Conservation (phyloP, 2,113 vertebrate genomes). For the Rhynchomys soricoides region DNA sequence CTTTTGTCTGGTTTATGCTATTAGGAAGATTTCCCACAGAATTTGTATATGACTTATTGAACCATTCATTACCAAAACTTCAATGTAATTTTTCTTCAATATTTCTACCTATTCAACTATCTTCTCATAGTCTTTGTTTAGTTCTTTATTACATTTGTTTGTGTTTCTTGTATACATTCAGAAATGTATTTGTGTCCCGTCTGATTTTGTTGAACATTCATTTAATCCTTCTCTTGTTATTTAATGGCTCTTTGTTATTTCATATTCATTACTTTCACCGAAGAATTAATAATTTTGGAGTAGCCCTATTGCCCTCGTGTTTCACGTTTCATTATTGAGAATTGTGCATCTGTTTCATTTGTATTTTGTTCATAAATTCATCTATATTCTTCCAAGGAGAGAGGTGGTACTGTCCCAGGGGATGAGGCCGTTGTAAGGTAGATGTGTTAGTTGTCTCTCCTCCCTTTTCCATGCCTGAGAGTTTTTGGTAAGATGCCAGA, state of each 20-base stretch:
- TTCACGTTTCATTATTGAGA: neutral
- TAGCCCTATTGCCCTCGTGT: neutral
- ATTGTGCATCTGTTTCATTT: neutral
- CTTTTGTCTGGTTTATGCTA: neutral
- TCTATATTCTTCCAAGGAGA: neutral
- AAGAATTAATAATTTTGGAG: neutral
- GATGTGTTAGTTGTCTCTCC: neutral
- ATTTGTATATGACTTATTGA: neutral
- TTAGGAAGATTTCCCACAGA: neutral
- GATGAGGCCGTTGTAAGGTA: neutral
- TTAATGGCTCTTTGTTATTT: neutral
- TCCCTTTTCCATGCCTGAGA: neutral
- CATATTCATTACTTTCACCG: neutral
- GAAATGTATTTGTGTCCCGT: neutral
- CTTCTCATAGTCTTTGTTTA: neutral
- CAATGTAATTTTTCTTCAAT: neutral
- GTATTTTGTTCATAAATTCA: neutral
- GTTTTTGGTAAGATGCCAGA: neutral
- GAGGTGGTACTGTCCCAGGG: neutral
- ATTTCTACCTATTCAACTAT: neutral
- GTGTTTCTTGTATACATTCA: neutral
- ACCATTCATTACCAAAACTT: neutral
- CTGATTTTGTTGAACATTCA: neutral
- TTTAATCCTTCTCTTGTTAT: neutral
- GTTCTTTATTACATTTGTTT: neutral